These are phyloP conservation scores for Leptinotarsa juncta DNA, from an alignment of 2,888 invertebrate genomes.

Conservation along the genomic window DNA sequence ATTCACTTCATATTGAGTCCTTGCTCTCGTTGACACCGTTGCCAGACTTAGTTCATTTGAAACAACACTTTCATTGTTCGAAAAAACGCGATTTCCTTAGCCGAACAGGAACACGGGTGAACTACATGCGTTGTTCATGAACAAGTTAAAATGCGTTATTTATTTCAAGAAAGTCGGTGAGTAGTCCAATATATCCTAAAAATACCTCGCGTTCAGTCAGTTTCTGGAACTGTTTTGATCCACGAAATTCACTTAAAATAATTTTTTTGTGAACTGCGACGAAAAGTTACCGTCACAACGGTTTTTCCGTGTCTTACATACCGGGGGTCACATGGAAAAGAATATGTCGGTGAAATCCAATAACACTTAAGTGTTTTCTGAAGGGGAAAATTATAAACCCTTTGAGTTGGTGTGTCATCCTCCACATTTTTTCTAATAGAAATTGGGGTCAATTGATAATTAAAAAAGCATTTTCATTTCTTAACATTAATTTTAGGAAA, in stretches of 20 bases:
- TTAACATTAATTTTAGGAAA: no score
- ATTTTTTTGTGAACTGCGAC: background rate
- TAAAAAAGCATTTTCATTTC: no score
- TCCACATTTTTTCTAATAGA: no score
- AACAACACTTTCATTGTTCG: constrained; percentile 11
- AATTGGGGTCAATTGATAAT: no score
- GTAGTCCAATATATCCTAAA: background rate
- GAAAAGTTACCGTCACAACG: no score
- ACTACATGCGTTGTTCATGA: background rate
- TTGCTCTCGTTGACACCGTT: constrained; percentile 20
- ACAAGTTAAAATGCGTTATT: background rate
- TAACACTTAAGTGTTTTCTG: no score
- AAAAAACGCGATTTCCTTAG: background rate
- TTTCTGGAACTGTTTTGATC: constrained; percentile 1
- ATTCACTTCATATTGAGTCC: constrained; percentile 15
- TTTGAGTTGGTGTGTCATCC: no score
- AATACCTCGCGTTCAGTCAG: background rate
- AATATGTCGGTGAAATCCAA: no score
- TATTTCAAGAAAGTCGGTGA: background rate
- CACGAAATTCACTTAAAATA: background rate
- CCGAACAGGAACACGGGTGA: background rate
- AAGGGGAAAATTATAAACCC: no score
- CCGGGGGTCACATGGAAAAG: no score
- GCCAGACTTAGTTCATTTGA: constrained; percentile 3
- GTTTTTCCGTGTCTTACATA: no score